Evolutionary conservation across 2,888 invertebrate genomes (phyloP).

Genomic region (Uropetala carovei): DNA sequence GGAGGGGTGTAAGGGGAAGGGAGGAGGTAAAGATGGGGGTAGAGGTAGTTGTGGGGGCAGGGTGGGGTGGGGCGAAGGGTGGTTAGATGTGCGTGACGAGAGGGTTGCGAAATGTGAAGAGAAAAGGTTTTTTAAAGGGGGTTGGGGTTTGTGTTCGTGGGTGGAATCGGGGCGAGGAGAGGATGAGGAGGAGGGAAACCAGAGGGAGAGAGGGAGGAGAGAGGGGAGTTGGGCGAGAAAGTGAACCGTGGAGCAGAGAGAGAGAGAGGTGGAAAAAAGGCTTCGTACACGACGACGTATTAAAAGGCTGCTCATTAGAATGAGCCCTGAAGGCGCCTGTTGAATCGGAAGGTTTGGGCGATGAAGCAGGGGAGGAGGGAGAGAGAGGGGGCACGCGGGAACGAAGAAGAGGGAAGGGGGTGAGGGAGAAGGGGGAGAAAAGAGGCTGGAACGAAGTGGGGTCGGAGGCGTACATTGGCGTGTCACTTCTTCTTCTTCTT

Average conservation of each 20-base stretch:
- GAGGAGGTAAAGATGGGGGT: too few species aligned
- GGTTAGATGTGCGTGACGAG: neutral
- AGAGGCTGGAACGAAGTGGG: neutral
- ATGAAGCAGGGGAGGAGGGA: neutral
- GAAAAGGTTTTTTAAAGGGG: neutral
- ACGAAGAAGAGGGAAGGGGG: neutral
- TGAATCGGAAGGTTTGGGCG: slow-evolving; percentile 48
- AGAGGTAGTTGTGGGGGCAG: too few species aligned
- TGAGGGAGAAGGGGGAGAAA: neutral
- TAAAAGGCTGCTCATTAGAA: slow-evolving; percentile 64
- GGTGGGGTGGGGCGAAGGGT: too few species aligned
- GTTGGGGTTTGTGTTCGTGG: too few species aligned
- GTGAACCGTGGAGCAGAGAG: neutral
- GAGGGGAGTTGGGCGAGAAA: neutral
- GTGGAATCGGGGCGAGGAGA: neutral
- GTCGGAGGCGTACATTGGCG: neutral
- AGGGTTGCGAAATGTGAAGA: neutral
- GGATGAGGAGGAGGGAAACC: neutral
- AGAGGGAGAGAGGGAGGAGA: neutral
- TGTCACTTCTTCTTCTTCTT: neutral
- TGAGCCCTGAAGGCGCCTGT: slow-evolving; percentile 61
- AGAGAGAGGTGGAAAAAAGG: neutral
- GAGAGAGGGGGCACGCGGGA: neutral
- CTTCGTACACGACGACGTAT: slow-evolving; percentile 20
- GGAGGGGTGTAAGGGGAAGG: neutral